Percentiles rank a stretch among this genome's conserved stretches.
Evolutionary conservation across 1,140 invertebrate species (phyloP).

Genomic region (Drosophila novamexicana): DNA sequence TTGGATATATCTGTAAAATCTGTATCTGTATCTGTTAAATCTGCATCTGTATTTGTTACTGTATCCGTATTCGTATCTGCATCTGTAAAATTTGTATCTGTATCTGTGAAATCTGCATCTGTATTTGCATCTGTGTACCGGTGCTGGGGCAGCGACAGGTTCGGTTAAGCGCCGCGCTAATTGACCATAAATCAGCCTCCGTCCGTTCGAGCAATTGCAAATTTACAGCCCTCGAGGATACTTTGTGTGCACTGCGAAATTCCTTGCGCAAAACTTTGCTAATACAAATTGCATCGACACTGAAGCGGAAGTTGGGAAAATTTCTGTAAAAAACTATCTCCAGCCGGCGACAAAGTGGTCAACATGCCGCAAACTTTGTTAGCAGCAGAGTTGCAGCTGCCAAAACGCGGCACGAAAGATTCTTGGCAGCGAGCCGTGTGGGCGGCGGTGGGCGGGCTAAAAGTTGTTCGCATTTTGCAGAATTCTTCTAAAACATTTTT

Average conservation of each 20-base stretch:
- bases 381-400: slow-evolving; percentile 50
- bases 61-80: slow-evolving; percentile 21
- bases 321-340: slow-evolving; percentile 40
- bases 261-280: slow-evolving; percentile 67
- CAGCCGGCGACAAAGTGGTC: slow-evolving; percentile 76
- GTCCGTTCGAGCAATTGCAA: slow-evolving; percentile 53
- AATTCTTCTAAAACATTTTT: slow-evolving; percentile 81
- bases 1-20: slow-evolving; percentile 31
- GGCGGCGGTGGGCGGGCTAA: slow-evolving; percentile 9
- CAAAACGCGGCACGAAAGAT: slow-evolving; percentile 36
- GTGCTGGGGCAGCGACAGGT: background rate
- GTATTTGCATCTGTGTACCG: background rate
- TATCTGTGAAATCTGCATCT: background rate
- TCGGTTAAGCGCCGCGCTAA: slow-evolving; percentile 52
- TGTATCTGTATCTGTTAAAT: background rate
- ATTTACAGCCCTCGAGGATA: slow-evolving; percentile 68
- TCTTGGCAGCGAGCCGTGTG: background rate
- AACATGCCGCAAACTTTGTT: slow-evolving; percentile 81
- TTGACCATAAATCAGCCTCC: slow-evolving; percentile 73
- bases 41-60: too few species aligned
- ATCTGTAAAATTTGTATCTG: slow-evolving; percentile 8
- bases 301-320: slow-evolving; percentile 68
- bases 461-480: slow-evolving; percentile 54
- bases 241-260: slow-evolving; percentile 55
- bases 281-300: slow-evolving; percentile 81